phyloP scores from a whole-genome alignment of 2,888 invertebrate species.

The Sarcophaga variegata region DNA sequence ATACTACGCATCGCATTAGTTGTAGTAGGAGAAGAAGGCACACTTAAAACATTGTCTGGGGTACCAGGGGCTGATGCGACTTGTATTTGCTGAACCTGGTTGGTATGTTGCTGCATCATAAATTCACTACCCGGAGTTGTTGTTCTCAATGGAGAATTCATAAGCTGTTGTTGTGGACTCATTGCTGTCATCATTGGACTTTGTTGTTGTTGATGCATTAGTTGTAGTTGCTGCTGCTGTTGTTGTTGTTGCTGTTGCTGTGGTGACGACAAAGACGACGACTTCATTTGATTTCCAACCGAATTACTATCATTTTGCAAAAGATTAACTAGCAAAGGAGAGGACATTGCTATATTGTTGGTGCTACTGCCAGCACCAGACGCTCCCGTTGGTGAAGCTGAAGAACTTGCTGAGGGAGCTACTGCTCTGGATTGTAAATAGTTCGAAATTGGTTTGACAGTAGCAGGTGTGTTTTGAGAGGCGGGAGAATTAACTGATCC shows the following conservation, averaged over 20 bases:
- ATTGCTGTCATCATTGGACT: conserved; percentile 62
- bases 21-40: conserved; percentile 78
- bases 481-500: conserved; percentile 69
- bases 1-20: conserved; percentile 73
- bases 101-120: conserved; percentile 71
- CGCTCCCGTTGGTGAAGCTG: conserved; percentile 60
- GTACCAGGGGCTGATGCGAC: conserved; percentile 60
- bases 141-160: conserved; percentile 77
- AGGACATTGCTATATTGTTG: conserved; percentile 89
- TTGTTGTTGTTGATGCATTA: conserved; percentile 69
- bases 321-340: conserved; percentile 94
- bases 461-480: conserved; percentile 55
- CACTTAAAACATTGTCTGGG: conserved; percentile 70
- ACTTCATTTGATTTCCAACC: conserved; percentile 74
- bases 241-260: conserved; percentile 69
- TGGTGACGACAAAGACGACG: conserved; percentile 75
- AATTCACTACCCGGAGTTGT: conserved; percentile 75
- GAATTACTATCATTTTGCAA: conserved; percentile 90
- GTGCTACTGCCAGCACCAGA: conserved; percentile 46
- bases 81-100: conserved; percentile 69
- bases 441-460: conserved; percentile 70
- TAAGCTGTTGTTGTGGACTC: conserved; percentile 69
- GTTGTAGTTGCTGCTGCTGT: conserved; percentile 63
- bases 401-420: conserved; percentile 19
- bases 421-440: conserved; percentile 65